Base-by-base conservation (phyloP, 1,140 invertebrate genomes). In the Harpegnathos saltator region DNA sequence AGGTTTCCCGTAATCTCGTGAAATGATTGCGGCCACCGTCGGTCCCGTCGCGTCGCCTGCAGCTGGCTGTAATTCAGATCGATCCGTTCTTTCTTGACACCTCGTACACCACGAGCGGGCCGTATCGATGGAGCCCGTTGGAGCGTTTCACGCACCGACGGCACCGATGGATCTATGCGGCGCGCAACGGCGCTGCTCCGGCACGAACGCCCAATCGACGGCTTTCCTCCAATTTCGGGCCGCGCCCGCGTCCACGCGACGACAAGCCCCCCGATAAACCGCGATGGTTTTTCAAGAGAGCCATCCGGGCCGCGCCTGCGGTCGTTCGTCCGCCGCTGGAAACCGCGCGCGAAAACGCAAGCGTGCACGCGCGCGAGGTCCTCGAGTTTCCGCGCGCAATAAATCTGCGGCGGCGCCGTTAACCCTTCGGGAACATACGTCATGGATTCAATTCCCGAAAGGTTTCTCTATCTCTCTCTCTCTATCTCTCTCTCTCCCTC, bases 251-350 rank as follows among this genome's bases (percentile, higher is more conserved):
- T 11, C 38, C 44, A n/a, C n/a, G 62, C 29, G 33, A 69, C 65
- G 63, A 69, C 62, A 38, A 56, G 19, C 62, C 44, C 11, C 71
- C 29, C 73, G 58, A 75, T 87, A 82, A 85, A 82, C 61, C 72
- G 22, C 19, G 65, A 69, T 88, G 74, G 86, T 88, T 88, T 88
- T 88, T 88, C 87, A 88, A 88, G 77, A 54, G 86, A 68, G 48
- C 26, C 59, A 19, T 56, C 12, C 59, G 69, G 1, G 4, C 50
- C 29, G 26, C 54, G 22, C 48, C 44, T 74, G 80, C 74, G 63
- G 84, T 81, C 33, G 9, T 44, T 26, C 22, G 26, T 17, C 24
- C 38, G 33, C 33, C 33, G 33, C 33, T 7, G 33, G 26, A 38
- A 22, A 80, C 63, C 50, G 48, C 33, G 33, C 24, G 15, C 29